Conservation (phyloP, 2,113 vertebrate genomes). For the Phodopus roborovskii region DNA sequence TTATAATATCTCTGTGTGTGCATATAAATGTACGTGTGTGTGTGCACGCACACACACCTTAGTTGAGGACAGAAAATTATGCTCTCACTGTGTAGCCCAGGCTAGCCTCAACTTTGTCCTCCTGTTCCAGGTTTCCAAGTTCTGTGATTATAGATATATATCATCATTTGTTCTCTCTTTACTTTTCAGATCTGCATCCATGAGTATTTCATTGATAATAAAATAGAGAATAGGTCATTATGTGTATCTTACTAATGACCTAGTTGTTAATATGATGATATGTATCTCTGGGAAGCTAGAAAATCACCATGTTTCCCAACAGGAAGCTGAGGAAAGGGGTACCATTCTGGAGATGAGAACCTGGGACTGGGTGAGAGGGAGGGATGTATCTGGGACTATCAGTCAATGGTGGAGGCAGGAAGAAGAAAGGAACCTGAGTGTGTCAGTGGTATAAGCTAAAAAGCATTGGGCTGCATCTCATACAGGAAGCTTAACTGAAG, state of each 20-base stretch:
- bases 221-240: not conserved
- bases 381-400: not conserved
- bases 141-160: not conserved
- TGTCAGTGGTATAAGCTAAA: not conserved
- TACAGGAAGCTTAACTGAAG: not conserved
- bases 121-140: not conserved
- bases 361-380: not conserved
- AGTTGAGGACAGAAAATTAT: not conserved
- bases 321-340: not conserved
- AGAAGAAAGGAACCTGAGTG: not conserved
- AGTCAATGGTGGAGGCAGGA: not conserved
- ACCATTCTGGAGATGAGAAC: not conserved
- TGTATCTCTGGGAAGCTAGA: not conserved
- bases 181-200: not conserved
- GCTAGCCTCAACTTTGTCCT: not conserved
- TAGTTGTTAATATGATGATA: not conserved
- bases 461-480: not conserved
- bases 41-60: not conserved
- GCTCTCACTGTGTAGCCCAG: not conserved
- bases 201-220: not conserved
- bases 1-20: too few relatives aligned
- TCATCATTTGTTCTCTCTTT: too few relatives aligned
- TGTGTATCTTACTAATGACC: not conserved
- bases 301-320: not conserved
- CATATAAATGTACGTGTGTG: not conserved